Evolutionary conservation across 2,797 vertebrate species (phyloP).

Genomic region (Oryzias dopingdopingensis): DNA sequence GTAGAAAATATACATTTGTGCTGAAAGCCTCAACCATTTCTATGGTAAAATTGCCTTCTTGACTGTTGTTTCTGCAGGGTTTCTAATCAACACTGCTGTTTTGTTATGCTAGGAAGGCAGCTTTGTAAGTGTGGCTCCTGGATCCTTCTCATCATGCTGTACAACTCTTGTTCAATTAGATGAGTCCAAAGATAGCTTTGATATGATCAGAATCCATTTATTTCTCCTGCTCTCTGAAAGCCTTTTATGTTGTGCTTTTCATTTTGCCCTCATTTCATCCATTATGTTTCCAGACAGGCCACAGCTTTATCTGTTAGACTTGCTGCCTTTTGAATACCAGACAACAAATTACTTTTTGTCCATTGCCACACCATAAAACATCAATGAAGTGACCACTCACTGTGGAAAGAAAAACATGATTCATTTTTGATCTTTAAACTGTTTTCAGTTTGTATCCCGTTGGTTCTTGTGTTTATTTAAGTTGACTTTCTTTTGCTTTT

Average conservation of each 20-base stretch:
- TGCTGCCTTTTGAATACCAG: conserved; percentile 56
- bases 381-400: conserved; percentile 13
- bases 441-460: conserved; percentile 19
- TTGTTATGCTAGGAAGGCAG: neutral
- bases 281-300: conserved; percentile 54
- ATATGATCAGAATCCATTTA: conserved; percentile 50
- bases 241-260: conserved; percentile 62
- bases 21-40: too few species aligned
- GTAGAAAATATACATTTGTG: too few species aligned
- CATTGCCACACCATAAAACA: conserved; percentile 42
- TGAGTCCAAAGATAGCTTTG: conserved; percentile 27
- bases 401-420: conserved; percentile 4
- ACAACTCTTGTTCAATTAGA: conserved; percentile 19
- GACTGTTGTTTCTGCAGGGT: too few species aligned
- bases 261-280: conserved; percentile 59
- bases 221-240: conserved; percentile 46
- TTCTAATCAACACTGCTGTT: too few species aligned
- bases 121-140: conserved; percentile 11
- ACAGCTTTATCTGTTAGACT: conserved; percentile 50
- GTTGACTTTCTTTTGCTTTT: conserved; percentile 62
- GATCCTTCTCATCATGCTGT: neutral
- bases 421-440: conserved; percentile 19
- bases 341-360: conserved; percentile 57
- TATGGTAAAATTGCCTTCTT: too few species aligned
- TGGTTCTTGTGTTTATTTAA: conserved; percentile 52